phyloP scores from a whole-genome alignment of 2,888 invertebrate genomes.

The Osmoderma eremita region DNA sequence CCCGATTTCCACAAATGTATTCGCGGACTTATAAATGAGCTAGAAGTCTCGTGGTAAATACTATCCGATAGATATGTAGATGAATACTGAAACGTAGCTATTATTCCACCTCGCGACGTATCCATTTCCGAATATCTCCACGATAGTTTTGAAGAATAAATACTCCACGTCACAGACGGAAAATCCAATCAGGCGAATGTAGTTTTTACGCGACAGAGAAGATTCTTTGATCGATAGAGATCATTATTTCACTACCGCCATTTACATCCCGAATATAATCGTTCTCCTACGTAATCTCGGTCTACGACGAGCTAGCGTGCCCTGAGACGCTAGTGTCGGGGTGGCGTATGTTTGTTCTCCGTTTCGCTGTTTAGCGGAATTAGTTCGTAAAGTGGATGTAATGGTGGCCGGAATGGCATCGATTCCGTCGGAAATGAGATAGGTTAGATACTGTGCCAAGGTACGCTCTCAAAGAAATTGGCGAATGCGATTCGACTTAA shows the following conservation, averaged over 20 bases:
- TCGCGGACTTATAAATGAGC: too few species aligned
- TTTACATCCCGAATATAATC: background rate
- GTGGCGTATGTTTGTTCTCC: constrained; percentile 17
- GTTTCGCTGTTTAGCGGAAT: constrained; percentile 22
- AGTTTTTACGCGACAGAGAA: constrained; percentile 1
- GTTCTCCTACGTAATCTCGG: constrained; percentile 14
- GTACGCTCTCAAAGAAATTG: constrained; percentile 3
- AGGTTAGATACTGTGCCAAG: too few species aligned
- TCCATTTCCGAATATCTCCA: too few species aligned
- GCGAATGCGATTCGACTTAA: background rate
- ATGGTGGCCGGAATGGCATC: constrained; percentile 12
- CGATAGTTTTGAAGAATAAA: too few species aligned
- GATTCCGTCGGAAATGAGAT: constrained; percentile 8
- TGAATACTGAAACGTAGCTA: too few species aligned
- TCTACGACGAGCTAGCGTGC: too few species aligned
- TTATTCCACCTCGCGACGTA: too few species aligned
- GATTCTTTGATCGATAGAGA: constrained; percentile 6
- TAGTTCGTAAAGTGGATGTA: constrained; percentile 37
- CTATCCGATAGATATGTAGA: too few species aligned
- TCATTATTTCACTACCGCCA: constrained; percentile 19
- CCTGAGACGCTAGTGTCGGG: too few species aligned
- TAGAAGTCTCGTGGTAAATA: too few species aligned
- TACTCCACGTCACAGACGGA: background rate
- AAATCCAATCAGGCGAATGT: constrained; percentile 26
- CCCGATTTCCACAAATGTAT: too few species aligned